Evolutionary conservation across 2,888 invertebrate genomes (phyloP).

Genomic region (Icerya purchasi): DNA sequence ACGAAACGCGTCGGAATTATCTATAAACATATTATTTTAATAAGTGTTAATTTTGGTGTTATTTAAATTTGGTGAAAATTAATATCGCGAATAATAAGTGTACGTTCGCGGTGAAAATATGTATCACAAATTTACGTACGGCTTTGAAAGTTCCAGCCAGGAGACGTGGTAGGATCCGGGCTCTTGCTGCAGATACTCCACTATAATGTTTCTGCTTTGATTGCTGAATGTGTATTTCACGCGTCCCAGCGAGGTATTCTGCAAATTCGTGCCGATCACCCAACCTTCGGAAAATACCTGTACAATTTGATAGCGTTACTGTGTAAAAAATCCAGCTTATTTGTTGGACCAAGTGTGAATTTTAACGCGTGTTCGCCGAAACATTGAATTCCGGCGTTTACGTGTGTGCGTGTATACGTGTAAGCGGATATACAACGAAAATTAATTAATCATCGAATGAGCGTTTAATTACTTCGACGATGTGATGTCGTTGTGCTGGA

Average conservation of each 20-base stretch:
- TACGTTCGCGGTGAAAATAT: too few relatives aligned
- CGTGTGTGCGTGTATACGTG: background rate
- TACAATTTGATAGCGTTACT: background rate
- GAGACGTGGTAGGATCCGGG: conserved; percentile 50
- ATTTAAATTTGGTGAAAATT: too few relatives aligned
- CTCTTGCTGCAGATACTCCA: conserved; percentile 60
- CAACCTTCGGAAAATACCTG: conserved; percentile 63
- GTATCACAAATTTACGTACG: conserved; percentile 27
- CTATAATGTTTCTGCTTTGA: conserved; percentile 37
- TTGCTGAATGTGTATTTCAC: conserved; percentile 15
- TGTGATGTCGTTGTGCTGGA: conserved; percentile 29
- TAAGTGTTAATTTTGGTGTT: too few relatives aligned
- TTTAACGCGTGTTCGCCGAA: too few relatives aligned
- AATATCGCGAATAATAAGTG: too few relatives aligned
- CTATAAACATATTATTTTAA: too few relatives aligned
- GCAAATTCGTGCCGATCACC: conserved; percentile 29
- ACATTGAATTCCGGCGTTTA: background rate
- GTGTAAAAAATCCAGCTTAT: too few relatives aligned
- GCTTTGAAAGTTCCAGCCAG: conserved; percentile 61
- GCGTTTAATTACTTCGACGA: conserved; percentile 45
- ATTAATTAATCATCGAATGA: background rate
- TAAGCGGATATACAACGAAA: background rate
- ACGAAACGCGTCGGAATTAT: too few relatives aligned
- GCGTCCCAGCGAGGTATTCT: conserved; percentile 17
- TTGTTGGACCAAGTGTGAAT: too few relatives aligned